Conservation (phyloP, 2,113 vertebrate species). For the Trematomus loennbergii region DNA sequence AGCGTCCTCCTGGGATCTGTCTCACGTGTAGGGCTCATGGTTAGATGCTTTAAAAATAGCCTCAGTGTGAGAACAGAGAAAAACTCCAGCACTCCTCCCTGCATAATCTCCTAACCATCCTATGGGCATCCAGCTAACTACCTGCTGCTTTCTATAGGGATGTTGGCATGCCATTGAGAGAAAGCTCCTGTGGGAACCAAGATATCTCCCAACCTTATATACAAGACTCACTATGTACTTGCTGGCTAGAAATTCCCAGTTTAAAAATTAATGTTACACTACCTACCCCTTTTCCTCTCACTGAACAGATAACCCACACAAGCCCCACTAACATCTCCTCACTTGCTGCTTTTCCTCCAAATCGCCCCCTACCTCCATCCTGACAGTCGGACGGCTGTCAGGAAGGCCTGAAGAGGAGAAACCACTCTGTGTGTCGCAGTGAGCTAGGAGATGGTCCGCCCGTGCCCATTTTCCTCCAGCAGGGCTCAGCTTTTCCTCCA, state of each 20-base stretch:
- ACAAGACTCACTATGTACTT: slow-evolving; percentile 5
- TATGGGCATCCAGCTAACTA: slow-evolving; percentile 63
- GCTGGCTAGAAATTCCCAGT: not conserved
- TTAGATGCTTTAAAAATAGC: slow-evolving; percentile 85
- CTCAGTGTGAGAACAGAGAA: slow-evolving; percentile 73
- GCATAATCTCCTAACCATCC: slow-evolving; percentile 72
- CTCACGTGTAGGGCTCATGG: slow-evolving; percentile 78
- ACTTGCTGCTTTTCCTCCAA: slow-evolving; percentile 6
- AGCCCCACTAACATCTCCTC: slow-evolving; percentile 14
- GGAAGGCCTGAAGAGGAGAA: slow-evolving; percentile 88
- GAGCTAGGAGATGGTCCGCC: slow-evolving; percentile 70
- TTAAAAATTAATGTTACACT: not conserved
- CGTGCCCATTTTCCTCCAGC: slow-evolving; percentile 77
- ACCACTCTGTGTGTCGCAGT: slow-evolving; percentile 83
- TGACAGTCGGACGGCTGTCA: slow-evolving; percentile 84
- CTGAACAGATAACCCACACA: not conserved
- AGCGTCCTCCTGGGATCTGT: slow-evolving; percentile 74
- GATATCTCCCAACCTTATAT: slow-evolving; percentile 26
- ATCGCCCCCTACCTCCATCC: not conserved
- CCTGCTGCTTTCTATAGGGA: slow-evolving; percentile 59
- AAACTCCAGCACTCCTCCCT: slow-evolving; percentile 61
- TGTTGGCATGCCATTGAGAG: slow-evolving; percentile 25
- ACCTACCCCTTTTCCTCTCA: not conserved
- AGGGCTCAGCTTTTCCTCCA: slow-evolving; percentile 80
- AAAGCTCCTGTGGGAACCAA: slow-evolving; percentile 47